Evolutionary conservation across 2,888 invertebrate genomes (phyloP), one percentile per base, ranked within the genome.

Genomic region (Brenthis ino): DNA sequence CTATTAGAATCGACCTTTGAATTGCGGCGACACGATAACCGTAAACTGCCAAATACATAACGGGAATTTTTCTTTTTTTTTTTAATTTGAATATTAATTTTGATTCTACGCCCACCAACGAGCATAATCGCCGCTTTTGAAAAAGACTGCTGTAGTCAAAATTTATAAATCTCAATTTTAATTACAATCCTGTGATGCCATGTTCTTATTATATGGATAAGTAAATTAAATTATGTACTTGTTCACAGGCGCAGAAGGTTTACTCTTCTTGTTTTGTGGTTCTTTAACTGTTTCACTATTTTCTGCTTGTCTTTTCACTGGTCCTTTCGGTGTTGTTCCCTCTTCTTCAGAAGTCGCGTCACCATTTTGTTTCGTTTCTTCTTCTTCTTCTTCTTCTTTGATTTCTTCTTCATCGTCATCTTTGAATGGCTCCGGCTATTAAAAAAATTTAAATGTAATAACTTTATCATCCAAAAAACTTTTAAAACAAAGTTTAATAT

Each of bases 371-470:
- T 82, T 74, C 0, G 61, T 51, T 58, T 73, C 71, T 51, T 58
- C 68, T 3, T 72, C 16, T 16, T 72, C 16, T 16, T 16, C 70
- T 43, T 76, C 76, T 61, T 3, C 76, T 61, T 74, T 76, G 65
- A 81, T 79, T 67, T 83, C 86, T 76, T 88, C 88, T 43, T 93
- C 91, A 70, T 89, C 88, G 56, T 88, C 89, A 73, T 91, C 91
- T 77, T 90, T 91, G 1, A 87, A 83, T 71, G 88, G 86, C 73
- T 93, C 88, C 58, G 93, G 93, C 93, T 93, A 72, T 51, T 11
- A 51, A 70, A 70, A 58, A 68, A 74, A n/a, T 16, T 28, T 28
- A 3, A 6, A 28, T 33, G 24, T 16, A 13, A 33, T 13, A n/a
- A 57, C 14, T 28, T 57, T 0, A n/a, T 28, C 3, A 28, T 0